These are phyloP conservation scores for Rafetus swinhoei DNA, from an alignment of 2,113 vertebrate genomes.

Conservation along the genomic window DNA sequence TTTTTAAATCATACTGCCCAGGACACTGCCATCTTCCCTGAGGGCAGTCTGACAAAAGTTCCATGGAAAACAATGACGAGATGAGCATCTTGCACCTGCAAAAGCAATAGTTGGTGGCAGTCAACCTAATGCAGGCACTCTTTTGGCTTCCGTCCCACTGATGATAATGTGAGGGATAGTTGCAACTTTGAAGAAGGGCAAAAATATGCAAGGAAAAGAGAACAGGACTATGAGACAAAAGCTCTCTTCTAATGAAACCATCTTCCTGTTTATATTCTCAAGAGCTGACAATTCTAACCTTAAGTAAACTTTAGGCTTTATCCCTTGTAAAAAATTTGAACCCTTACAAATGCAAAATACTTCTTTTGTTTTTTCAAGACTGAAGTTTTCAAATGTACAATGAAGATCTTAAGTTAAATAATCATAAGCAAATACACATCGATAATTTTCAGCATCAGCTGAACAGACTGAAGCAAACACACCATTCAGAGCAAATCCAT, in stretches of 20 bases:
- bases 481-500: background rate
- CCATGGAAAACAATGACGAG: background rate
- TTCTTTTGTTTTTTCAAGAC: background rate
- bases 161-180: fast-evolving
- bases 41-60: background rate
- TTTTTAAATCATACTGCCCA: background rate
- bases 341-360: background rate
- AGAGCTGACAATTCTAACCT: background rate
- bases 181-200: background rate
- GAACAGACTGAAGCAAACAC: background rate
- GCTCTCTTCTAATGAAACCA: background rate
- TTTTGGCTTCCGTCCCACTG: background rate
- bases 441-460: background rate
- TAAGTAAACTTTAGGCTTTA: background rate
- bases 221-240: background rate
- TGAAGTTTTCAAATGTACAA: background rate
- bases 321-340: background rate
- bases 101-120: background rate
- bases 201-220: background rate
- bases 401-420: background rate
- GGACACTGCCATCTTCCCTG: background rate
- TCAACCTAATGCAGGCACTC: background rate
- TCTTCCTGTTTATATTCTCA: background rate
- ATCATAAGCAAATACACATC: background rate
- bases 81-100: background rate